phyloP scores from a whole-genome alignment of 2,113 vertebrate species.

The Microcebus lehilahytsara region DNA sequence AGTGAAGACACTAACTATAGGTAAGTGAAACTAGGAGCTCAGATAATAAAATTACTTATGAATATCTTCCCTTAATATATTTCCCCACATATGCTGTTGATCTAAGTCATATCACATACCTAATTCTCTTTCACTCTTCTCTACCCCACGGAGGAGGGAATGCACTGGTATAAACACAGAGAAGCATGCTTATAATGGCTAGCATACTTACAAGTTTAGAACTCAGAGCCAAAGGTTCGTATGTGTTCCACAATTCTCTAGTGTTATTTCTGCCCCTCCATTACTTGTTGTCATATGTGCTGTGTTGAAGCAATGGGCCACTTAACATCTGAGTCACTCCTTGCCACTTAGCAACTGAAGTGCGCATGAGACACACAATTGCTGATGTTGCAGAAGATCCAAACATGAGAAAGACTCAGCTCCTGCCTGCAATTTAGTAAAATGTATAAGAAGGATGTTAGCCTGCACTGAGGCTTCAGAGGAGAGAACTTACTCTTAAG shows the following conservation, averaged over 20 bases:
- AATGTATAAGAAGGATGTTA: neutral
- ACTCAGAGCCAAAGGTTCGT: neutral
- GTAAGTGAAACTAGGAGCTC: slow-evolving; percentile 65
- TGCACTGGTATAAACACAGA: neutral
- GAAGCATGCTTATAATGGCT: neutral
- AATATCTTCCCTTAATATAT: slow-evolving; percentile 69
- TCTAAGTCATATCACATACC: slow-evolving; percentile 47
- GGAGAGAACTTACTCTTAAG: neutral
- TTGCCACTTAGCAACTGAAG: neutral
- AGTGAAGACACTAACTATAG: slow-evolving; percentile 69
- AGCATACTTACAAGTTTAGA: neutral
- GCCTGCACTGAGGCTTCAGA: neutral
- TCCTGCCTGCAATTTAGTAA: neutral
- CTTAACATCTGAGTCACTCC: neutral
- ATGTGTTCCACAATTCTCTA: neutral
- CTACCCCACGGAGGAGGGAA: neutral
- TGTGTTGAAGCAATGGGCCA: neutral
- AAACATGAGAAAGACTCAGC: neutral
- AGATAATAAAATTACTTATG: slow-evolving; percentile 73
- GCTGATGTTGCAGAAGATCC: neutral
- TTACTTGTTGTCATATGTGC: neutral
- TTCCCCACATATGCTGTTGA: neutral
- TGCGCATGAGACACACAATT: neutral
- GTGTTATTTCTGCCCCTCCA: neutral
- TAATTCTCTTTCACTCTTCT: neutral